Percentiles rank a stretch among this genome's conserved stretches.
These are phyloP conservation scores for Mus minutoides DNA, from an alignment of 2,797 vertebrate species.

Conservation along the genomic window DNA sequence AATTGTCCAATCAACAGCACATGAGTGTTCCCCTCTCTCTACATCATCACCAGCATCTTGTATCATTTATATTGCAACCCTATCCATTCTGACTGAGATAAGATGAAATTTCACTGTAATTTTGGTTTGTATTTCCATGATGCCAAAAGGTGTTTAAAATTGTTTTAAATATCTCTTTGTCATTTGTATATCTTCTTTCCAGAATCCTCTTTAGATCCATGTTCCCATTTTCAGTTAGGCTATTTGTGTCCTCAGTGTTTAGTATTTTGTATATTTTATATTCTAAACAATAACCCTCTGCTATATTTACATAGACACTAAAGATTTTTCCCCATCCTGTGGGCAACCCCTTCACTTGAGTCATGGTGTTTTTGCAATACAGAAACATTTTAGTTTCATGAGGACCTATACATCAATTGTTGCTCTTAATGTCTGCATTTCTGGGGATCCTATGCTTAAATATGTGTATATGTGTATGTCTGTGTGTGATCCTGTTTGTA, in stretches of 20 bases:
- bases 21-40: background rate
- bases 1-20: too few relatives aligned
- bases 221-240: background rate
- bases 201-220: background rate
- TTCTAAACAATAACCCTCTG: background rate
- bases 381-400: background rate
- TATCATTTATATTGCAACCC: background rate
- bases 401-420: background rate
- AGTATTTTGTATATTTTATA: background rate
- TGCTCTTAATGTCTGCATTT: background rate
- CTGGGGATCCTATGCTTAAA: too few relatives aligned
- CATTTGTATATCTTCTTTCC: background rate
- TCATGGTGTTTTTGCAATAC: background rate
- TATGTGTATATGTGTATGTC: background rate
- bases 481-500: background rate
- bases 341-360: background rate
- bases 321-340: background rate
- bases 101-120: background rate
- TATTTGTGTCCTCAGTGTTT: background rate
- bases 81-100: background rate
- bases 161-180: background rate
- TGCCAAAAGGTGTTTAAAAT: background rate
- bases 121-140: background rate
- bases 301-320: background rate
- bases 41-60: background rate